Evolutionary conservation across 2,797 vertebrate genomes (phyloP), one percentile per base, ranked within the genome.

Genomic region (Manis javanica): DNA sequence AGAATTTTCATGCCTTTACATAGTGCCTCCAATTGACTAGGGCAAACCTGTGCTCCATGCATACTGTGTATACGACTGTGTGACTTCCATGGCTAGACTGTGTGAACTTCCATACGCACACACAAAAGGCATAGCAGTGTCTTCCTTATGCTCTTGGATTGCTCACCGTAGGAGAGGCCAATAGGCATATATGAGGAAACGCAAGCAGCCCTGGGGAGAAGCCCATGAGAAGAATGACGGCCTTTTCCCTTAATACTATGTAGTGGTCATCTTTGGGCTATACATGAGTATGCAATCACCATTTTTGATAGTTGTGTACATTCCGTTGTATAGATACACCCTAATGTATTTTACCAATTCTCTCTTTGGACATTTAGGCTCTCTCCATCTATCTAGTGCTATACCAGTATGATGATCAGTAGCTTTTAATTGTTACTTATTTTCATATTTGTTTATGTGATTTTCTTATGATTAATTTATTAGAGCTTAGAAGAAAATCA

Each of bases 391-490:
- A 31, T 75, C 75, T 75, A 92, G 24, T 88, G 31, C 61, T 66
- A 77, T 37, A 87, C 14, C 7, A 63, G 23, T 63, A 59, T 4
- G 29, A 81, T 1, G 46, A 15, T 77, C 46, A 59, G 21, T 61
- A 66, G 24, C 55, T 81, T 39, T 39, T 39, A 39, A 39, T 39
- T 39, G 37, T 4, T 39, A 39, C 37, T 39, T 39, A 31, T 92
- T 87, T 90, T 93, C 37, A 91, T 49, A 69, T 29, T 72, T 59
- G 7, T 68, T 24, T 85, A 14, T 64, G 4, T 63, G 9, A 15
- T 93, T 93, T 95, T 64, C 31, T 93, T 61, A 57, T 74, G 57
- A 87, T 66, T 77, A 88, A 46, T 88, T 59, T 91, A 18, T 87
- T 92, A 49, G 49, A 39, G 7, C 4, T 89, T 90, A 55, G 23